These are phyloP conservation scores for Astropecten irregularis DNA, from an alignment of 53 echinoderm and acorn worm species.

Conservation along the genomic window DNA sequence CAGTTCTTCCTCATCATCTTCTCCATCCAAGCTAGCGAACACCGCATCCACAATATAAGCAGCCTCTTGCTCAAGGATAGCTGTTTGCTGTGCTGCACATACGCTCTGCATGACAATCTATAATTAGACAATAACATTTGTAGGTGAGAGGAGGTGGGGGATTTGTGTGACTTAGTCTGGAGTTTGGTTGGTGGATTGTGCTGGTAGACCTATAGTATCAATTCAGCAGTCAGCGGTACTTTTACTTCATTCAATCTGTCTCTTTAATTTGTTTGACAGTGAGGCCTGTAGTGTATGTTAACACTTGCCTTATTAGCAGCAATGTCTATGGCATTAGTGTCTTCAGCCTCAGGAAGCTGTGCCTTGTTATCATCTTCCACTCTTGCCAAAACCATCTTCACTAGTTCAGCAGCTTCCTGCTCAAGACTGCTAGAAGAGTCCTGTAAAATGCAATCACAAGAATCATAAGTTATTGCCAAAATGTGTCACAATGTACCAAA, in stretches of 20 bases:
- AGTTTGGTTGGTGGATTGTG: no score
- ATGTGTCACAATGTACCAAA: neutral
- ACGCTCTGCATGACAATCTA: no score
- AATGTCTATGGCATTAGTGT: neutral
- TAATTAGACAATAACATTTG: no score
- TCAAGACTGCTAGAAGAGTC: constrained; percentile 21
- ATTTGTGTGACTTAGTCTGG: no score
- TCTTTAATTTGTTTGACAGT: neutral
- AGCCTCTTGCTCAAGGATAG: constrained; percentile 7
- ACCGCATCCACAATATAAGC: constrained; percentile 8
- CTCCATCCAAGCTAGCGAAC: constrained; percentile 12
- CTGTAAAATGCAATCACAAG: neutral
- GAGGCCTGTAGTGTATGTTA: no score
- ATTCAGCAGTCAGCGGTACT: no score
- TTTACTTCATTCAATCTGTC: neutral
- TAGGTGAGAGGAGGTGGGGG: no score
- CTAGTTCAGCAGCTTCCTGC: neutral
- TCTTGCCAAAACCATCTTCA: constrained; percentile 17
- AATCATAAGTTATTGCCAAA: neutral
- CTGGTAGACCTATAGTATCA: no score
- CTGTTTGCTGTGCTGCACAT: neutral
- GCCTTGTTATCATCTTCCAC: constrained; percentile 10
- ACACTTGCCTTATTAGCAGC: constrained; percentile 3
- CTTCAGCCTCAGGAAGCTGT: neutral
- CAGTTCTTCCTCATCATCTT: neutral